Base-by-base conservation (phyloP, 92 coral and sea anemone species). In the Palythoa grandis region DNA sequence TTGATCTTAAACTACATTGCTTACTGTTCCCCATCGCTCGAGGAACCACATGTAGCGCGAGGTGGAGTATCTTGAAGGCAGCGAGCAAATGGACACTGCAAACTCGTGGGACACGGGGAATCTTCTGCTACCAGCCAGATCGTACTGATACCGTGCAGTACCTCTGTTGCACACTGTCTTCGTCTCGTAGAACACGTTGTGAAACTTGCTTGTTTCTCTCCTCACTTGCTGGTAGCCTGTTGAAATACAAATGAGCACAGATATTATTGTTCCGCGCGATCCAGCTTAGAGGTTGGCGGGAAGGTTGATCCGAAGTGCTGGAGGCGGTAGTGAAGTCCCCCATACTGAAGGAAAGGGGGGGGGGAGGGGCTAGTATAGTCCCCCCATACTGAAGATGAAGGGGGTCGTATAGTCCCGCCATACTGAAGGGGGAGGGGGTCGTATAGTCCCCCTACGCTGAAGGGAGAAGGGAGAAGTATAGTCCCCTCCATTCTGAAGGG, bases 1-100 rank as follows among this genome's bases (percentile, higher is more conserved):
- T 29, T 29, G 35, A 29, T 29, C 35, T 29, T 29, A 1, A 29
- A 29, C 35, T 29, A 1, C 9, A 60, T 60, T 16, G 6, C 91
- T 88, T 37, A 88, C 91, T 20, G 88, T 88, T 57, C 91, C 88
- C 91, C 91, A 88, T 3, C 74, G 67, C 29, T 88, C 88, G 5
- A 88, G 73, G 53, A 88, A 88, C 25, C 82, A 56, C 63, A 69
- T 58, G 82, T 88, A 84, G 11, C 56, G 47, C 5, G 60, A 40
- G 56, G 56, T 11, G 47, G 78, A 56, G 70, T 84, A 84, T 5
- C 70, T 56, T 7, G 74, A 56, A 4, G 91, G 91, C 16, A 88
- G 78, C 20, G 23, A 3, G 57, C 91, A 88, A 11, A 88, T 80
- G 24, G 80, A 85, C 15, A 65, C 86, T 3, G 88, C 88, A 53